Evolutionary conservation across 2,797 vertebrate genomes (phyloP).

Genomic region (Orestias chungarensis): DNA sequence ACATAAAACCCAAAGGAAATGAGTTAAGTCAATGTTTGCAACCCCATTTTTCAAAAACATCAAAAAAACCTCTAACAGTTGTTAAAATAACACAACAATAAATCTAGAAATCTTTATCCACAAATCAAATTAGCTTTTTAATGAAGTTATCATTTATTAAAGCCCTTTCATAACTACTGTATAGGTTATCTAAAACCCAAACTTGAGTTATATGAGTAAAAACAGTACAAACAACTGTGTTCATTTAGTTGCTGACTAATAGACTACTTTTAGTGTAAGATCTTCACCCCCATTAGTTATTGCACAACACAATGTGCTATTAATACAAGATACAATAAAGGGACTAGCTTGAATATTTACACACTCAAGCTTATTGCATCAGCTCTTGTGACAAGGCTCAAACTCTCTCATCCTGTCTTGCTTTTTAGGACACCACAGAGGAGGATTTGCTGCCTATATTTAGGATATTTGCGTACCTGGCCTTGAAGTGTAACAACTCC

Average conservation of each 20-base stretch:
- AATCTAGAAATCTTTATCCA: not conserved
- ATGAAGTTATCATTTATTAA: not conserved
- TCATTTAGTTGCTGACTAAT: constrained; percentile 23
- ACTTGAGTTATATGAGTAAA: not conserved
- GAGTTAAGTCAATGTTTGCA: too few species aligned
- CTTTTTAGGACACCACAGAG: constrained; percentile 2
- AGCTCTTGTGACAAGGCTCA: constrained; percentile 5
- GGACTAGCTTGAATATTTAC: not conserved
- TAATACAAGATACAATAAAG: constrained; percentile 1
- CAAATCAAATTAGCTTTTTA: not conserved
- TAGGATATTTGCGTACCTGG: constrained; percentile 31
- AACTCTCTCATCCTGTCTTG: constrained; percentile 5
- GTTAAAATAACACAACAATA: not conserved
- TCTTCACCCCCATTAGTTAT: constrained; percentile 29
- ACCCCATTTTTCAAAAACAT: not conserved
- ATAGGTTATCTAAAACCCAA: not conserved
- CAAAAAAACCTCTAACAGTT: not conserved
- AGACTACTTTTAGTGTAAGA: constrained; percentile 16
- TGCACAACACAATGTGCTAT: constrained; percentile 18
- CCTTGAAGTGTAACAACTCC: constrained; percentile 42
- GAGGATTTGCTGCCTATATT: constrained; percentile 3
- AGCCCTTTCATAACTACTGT: not conserved
- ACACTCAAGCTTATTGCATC: constrained; percentile 6
- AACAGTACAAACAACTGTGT: constrained; percentile 1
- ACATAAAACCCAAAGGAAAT: too few species aligned